Evolutionary conservation across 2,888 invertebrate species (phyloP).

Genomic region (Leucania comma): DNA sequence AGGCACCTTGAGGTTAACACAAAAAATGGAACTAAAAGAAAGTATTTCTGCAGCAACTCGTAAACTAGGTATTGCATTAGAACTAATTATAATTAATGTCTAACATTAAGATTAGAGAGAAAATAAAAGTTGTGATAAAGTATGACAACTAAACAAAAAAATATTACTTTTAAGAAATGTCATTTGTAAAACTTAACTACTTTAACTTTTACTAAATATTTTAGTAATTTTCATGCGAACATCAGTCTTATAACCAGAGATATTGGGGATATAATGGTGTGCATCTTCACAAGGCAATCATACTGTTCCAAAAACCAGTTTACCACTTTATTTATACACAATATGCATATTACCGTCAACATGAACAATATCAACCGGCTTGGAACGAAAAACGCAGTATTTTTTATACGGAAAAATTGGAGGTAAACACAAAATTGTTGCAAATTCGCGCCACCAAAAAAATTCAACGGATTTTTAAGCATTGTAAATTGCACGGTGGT

Average conservation of each 20-base stretch:
- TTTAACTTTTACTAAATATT: constrained; percentile 32
- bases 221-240: constrained; percentile 6
- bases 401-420: constrained; percentile 26
- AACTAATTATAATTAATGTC: constrained; percentile 6
- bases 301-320: constrained; percentile 38
- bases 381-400: constrained; percentile 2
- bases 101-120: background rate
- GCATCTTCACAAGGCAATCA: background rate
- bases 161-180: background rate
- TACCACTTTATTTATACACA: constrained; percentile 42
- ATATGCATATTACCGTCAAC: constrained; percentile 17
- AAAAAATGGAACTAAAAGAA: background rate
- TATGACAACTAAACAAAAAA: constrained; percentile 4
- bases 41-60: background rate
- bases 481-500: constrained; percentile 2
- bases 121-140: background rate
- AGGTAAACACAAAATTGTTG: constrained; percentile 50
- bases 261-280: background rate
- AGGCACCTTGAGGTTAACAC: constrained; percentile 9
- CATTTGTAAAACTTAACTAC: constrained; percentile 37
- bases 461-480: constrained; percentile 12
- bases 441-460: constrained; percentile 18
- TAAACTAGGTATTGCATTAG: background rate
- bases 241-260: constrained; percentile 12
- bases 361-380: constrained; percentile 48